Base-by-base conservation (phyloP, 2,113 vertebrate genomes). In the Poecilia latipinna region DNA sequence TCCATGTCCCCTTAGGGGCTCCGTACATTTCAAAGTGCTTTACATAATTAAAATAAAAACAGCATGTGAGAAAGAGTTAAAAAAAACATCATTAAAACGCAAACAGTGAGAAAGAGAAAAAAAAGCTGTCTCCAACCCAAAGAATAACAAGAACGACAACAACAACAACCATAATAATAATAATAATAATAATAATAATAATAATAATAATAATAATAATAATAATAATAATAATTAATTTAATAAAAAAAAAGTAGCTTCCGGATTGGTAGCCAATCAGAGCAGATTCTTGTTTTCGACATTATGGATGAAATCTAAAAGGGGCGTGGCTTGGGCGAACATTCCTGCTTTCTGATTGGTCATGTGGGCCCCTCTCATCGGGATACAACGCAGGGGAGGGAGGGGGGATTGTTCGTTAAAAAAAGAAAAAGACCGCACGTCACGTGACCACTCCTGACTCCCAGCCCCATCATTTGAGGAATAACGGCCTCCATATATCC, bases 391-490 rank as follows among this genome's bases (percentile, higher is more conserved):
- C 33, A 64, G 15, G 26, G 32, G 29, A 32, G 66, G n/a, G 66
- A 33, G 32, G 35, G n/a, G 29, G 29, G 33, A 64, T 44, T 64
- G 84, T 70, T 77, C 83, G 82, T 83, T 80, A 90, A 83, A 64
- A 60, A 17, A 48, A 29, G 60, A 60, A 70, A 65, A 77, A 82
- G 64, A 79, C 62, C 72, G 65, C 2, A 84, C 82, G 71, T 91
- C 88, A 92, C 88, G 80, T 91, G 88, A 90, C 71, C 75, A 31
- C 62, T 80, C 68, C 71, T 84, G 86, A 90, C 84, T 85, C 88
- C 72, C 82, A 66, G 70, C n/a, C 44, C 70, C 78, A 78, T 88
- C 74, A 72, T 87, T 80, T 76, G 70, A 77, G 64, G 67, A 80
- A 81, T 67, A 85, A 68, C 75, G 69, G 42, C 57, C 19, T 42